Evolutionary conservation across 2,113 vertebrate genomes (phyloP).

Genomic region (Pseudorectes ferrugineus): DNA sequence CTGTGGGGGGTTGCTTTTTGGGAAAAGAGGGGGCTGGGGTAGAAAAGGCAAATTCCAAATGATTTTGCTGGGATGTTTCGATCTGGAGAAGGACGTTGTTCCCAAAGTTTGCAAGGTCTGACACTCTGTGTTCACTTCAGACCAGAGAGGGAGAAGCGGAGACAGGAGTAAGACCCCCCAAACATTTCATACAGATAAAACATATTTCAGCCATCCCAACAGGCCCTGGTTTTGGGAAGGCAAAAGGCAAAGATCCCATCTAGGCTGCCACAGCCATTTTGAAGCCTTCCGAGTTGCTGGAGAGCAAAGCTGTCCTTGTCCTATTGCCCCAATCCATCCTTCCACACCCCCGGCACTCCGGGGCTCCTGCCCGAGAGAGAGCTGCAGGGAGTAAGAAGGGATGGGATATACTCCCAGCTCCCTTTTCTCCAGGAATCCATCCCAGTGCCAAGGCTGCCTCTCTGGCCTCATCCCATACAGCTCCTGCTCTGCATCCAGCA

Average conservation of each 20-base stretch:
- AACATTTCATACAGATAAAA: not conserved
- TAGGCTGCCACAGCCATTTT: not conserved
- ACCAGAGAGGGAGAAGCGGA: not conserved
- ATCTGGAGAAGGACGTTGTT: not conserved
- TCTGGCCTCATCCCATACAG: not conserved
- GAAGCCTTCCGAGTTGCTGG: fast-evolving
- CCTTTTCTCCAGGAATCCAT: not conserved
- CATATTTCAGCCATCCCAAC: not conserved
- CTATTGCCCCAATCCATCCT: fast-evolving
- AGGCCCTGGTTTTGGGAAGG: not conserved
- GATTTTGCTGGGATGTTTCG: not conserved
- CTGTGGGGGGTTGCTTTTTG: not conserved
- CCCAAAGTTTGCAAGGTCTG: not conserved
- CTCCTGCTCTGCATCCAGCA: not conserved
- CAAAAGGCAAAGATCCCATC: not conserved
- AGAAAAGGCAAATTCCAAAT: not conserved
- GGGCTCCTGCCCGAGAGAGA: not conserved
- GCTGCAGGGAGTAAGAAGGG: not conserved
- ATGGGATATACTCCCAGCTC: not conserved
- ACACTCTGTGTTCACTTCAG: not conserved
- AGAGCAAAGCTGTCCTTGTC: not conserved
- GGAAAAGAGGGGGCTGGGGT: not conserved
- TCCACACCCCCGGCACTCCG: fast-evolving
- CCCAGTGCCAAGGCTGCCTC: not conserved
- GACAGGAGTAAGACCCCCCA: not conserved